Conservation (phyloP, 2,797 vertebrate genomes). For the Enteromius mattozi region DNA sequence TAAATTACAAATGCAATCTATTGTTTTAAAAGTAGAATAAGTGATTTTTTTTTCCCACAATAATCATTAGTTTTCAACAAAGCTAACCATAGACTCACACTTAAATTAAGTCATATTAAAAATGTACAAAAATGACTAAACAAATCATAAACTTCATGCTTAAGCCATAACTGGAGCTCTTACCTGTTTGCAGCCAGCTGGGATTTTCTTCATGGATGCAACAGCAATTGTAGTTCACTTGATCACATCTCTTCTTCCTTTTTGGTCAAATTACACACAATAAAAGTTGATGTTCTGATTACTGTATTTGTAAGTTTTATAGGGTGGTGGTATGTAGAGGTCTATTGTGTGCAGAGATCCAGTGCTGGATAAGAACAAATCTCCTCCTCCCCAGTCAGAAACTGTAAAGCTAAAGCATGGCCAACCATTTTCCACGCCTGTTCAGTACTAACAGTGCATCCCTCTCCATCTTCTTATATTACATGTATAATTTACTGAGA, state of each 20-base stretch:
- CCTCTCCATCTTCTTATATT: background rate
- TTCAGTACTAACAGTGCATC: background rate
- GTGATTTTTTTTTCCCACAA: background rate
- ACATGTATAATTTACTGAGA: background rate
- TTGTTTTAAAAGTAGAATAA: background rate
- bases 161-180: background rate
- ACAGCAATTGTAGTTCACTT: background rate
- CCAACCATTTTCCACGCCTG: background rate
- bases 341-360: conserved; percentile 27
- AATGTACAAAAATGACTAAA: background rate
- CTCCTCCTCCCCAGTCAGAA: conserved; percentile 12
- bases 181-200: background rate
- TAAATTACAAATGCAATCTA: background rate
- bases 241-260: background rate
- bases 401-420: background rate
- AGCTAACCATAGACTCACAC: background rate
- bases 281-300: background rate
- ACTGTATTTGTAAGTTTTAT: background rate
- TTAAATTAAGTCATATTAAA: background rate
- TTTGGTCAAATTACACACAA: background rate
- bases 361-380: background rate
- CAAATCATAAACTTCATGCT: background rate
- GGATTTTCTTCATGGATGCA: background rate
- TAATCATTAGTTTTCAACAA: background rate
- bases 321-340: background rate